Evolutionary conservation across 2,113 vertebrate genomes (phyloP), one percentile per base, ranked within the genome.

Genomic region (Melanerpes formicivorus): DNA sequence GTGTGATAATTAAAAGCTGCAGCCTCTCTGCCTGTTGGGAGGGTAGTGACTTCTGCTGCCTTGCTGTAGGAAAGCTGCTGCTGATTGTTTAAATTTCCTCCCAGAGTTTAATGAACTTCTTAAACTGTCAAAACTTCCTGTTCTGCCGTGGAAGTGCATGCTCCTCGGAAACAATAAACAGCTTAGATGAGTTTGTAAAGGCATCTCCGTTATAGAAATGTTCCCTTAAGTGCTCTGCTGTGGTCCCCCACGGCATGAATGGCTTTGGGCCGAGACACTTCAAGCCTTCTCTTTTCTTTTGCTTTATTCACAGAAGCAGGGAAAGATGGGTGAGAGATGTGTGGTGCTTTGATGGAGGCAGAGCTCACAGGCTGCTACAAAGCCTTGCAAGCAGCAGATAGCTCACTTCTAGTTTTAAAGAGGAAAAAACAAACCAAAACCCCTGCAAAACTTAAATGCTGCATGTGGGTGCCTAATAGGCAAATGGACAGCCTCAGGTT

Each of bases 1-100:
- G 82, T 81, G 91, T 84, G 84, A 92, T 95, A 96, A 96, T 96
- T 96, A 62, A 93, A 96, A 96, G 94, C 95, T 96, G 90, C 93
- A 94, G 92, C 90, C 54, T 91, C 75, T 44, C 83, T 65, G 87
- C 77, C 42, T 95, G 44, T 87, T 80, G 3, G 18, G 74, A 87
- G 90, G 52, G 86, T 32, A 88, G 77, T 1, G 6, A 80, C 48
- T 93, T 69, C 93, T 65, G 8, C 73, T 87, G 72, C 76, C 72
- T 62, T 78, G 83, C 94, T 70, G 66, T 56, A 80, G 32, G 88
- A 95, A 89, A 94, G 70, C 80, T 93, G 91, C 72, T 48, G 18
- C 71, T 44, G 84, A 75, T 72, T 94, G 82, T 93, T 96, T 90
- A 84, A 95, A 93, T 96, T 95, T 94, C 94, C 90, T 96, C 80